Base-by-base conservation (phyloP, 2,888 invertebrate species). In the Apotomis turbidana region DNA sequence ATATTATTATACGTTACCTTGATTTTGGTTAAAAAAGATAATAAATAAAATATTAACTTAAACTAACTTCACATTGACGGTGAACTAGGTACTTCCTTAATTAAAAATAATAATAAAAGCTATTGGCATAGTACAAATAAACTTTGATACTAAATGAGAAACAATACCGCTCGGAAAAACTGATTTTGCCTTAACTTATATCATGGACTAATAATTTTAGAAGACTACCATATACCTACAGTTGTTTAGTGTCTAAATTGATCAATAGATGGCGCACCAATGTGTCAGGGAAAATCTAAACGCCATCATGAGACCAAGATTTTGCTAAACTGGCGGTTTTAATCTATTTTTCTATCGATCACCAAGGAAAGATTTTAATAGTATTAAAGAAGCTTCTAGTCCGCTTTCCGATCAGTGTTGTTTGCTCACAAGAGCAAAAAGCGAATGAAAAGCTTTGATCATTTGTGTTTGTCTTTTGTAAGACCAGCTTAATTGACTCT, bases 1-100 rank as follows among this genome's bases (percentile, higher is more conserved):
- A 74, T 63, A 74, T 71, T 70, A 71, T 73, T 69, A 73, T 59
- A 72, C 67, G 60, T 57, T 63, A 71, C 64, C 63, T 52, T 68
- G 71, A 71, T 74, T 68, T 72, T 68, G 58, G 51, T 63, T 75
- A 68, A 73, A 74, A 67, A 76, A 77, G 67, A 74, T 67, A 78
- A 77, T 77, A 78, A 76, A 75, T 74, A 75, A 77, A 71, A 76
- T 74, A 73, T 74, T 74, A 70, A 74, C 73, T 75, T 77, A 76
- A 70, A 12, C 70, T 77, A 76, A 73, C 69, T 64, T 71, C 75
- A 74, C 75, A 64, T 64, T 74, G 75, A 77, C 76, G 77, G 59
- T 70, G 59, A 52, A 49, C 66, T 54, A 62, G 69, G 67, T 72
- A 70, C 54, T 61, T 57, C 36, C 67, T 46, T 74, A 68, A 74